Conservation (phyloP, 2,797 vertebrate species). For the Ambastaia sidthimunki region DNA sequence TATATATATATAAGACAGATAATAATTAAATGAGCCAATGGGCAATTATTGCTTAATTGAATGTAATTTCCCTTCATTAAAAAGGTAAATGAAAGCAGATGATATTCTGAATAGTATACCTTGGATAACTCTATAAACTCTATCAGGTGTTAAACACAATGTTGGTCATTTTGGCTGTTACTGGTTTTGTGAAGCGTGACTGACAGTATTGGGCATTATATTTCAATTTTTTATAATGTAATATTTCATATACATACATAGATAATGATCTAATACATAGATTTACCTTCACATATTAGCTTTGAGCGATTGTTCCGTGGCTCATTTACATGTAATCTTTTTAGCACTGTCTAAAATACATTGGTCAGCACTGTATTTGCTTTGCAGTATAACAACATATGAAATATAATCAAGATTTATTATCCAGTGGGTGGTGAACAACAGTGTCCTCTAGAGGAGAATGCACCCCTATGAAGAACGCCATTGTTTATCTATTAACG, state of each 20-base stretch:
- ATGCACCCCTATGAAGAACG: slow-evolving; percentile 51
- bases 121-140: slow-evolving; percentile 42
- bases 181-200: not conserved
- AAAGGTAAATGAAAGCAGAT: slow-evolving; percentile 57
- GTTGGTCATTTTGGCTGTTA: slow-evolving; percentile 21
- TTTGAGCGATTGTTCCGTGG: not conserved
- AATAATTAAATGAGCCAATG: too few relatives aligned
- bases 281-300: not conserved
- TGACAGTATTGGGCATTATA: not conserved
- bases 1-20: too few relatives aligned
- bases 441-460: slow-evolving; percentile 84
- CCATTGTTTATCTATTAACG: slow-evolving; percentile 1
- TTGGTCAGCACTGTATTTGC: not conserved
- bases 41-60: slow-evolving; percentile 41
- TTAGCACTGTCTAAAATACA: not conserved
- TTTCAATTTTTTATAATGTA: too few relatives aligned
- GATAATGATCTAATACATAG: too few relatives aligned
- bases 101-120: slow-evolving; percentile 38
- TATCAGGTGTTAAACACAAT: slow-evolving; percentile 24
- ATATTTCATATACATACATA: too few relatives aligned
- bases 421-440: slow-evolving; percentile 78
- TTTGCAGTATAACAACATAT: not conserved
- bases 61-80: slow-evolving; percentile 59
- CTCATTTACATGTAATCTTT: not conserved
- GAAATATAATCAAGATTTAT: slow-evolving; percentile 49